These are phyloP conservation scores for Uropsilus gracilis DNA, from an alignment of 2,113 vertebrate genomes.

Conservation along the genomic window DNA sequence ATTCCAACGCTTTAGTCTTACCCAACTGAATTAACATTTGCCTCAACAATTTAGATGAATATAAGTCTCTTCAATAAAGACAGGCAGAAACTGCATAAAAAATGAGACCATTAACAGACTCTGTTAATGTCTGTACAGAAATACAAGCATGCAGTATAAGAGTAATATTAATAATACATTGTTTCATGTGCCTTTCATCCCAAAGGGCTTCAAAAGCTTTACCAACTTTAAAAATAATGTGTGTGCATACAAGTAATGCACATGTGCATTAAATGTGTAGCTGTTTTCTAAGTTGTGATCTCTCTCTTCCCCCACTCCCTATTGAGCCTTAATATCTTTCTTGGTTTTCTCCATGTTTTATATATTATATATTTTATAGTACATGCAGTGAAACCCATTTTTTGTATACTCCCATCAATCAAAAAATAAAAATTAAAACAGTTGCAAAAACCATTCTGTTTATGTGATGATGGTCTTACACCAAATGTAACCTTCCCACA, in stretches of 20 bases:
- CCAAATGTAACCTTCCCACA: no score
- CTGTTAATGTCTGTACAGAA: conserved; percentile 43
- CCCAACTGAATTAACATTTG: conserved; percentile 72
- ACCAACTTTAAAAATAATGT: conserved; percentile 55
- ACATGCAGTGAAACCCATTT: background rate
- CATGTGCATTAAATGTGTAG: conserved; percentile 30
- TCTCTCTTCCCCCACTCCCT: background rate
- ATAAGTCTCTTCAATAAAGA: conserved; percentile 4
- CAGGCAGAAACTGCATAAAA: conserved; percentile 57
- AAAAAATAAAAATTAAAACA: background rate
- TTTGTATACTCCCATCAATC: background rate
- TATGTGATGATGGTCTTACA: no score
- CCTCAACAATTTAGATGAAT: conserved; percentile 74
- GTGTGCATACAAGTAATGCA: background rate
- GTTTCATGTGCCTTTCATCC: conserved; percentile 53
- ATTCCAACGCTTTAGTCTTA: conserved; percentile 34
- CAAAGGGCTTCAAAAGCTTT: conserved; percentile 71
- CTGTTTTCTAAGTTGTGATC: background rate
- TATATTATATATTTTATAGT: background rate
- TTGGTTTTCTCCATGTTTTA: background rate
- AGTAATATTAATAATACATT: conserved; percentile 76
- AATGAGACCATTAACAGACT: conserved; percentile 68
- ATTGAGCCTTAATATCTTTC: background rate
- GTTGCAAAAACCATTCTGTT: no score
- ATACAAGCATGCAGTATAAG: background rate